phyloP scores from a whole-genome alignment of 2,113 vertebrate species.

The Charadrius vociferus region DNA sequence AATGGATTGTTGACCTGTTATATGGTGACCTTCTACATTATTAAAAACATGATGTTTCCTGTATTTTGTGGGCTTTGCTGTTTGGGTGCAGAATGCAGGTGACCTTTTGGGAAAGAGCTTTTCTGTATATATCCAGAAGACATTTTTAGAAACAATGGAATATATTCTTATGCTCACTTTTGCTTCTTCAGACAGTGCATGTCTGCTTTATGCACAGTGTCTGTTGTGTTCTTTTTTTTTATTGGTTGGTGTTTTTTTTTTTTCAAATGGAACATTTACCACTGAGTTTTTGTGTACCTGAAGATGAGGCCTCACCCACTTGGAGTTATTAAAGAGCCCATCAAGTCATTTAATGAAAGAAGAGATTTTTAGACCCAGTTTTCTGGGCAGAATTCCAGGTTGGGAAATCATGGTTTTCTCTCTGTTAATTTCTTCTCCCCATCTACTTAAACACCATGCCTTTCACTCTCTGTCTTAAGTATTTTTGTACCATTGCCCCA shows the following conservation, averaged over 20 bases:
- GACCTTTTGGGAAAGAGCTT: slow-evolving; percentile 7
- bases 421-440: neutral
- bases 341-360: neutral
- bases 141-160: neutral
- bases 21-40: slow-evolving; percentile 14
- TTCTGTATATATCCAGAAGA: neutral
- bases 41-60: slow-evolving; percentile 20
- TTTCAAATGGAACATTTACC: neutral
- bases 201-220: neutral
- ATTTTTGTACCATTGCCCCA: neutral
- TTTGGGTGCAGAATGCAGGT: neutral
- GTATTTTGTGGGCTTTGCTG: neutral
- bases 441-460: neutral
- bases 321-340: neutral
- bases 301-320: neutral
- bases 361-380: neutral
- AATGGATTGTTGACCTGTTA: slow-evolving; percentile 35
- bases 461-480: neutral
- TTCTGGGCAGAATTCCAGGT: neutral
- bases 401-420: neutral
- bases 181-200: neutral
- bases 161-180: neutral
- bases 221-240: neutral
- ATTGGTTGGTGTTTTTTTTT: too few relatives aligned
- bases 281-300: neutral